Evolutionary conservation across 2,888 invertebrate genomes (phyloP), one percentile per base, ranked within the genome.

Genomic region (Dorcus hopei): DNA sequence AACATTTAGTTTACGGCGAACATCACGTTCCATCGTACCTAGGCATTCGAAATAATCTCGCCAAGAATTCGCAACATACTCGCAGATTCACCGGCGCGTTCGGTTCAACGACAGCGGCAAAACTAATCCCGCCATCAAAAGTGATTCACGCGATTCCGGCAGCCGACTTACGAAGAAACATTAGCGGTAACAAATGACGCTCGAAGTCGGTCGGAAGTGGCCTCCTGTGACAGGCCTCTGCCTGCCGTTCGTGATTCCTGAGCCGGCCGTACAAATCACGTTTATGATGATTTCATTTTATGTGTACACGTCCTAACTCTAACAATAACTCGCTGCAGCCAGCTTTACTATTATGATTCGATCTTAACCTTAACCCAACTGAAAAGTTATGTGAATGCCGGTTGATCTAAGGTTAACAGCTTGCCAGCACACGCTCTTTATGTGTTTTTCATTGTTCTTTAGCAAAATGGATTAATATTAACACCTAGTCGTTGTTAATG

Each of bases 251-350:
- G 74, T 74, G 73, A 74, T 73, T 68, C 63, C 65, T 65, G 68
- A 69, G 47, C 51, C 70, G 70, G 68, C 70, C 71, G 66, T 64
- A 72, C 72, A 72, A 72, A 73, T 74, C 74, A 74, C 73, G 73
- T 73, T 74, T 72, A 70, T 74, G 74, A 74, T 73, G 73, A 74
- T 74, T 74, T 73, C 73, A 73, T 74, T 74, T 72, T 71, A 69
- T 71, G 68, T 72, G 72, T 69, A 70, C 71, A 68, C 66, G 69
- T 70, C 69, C 55, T 61, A 67, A 59, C 67, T 67, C 67, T 68
- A 70, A 71, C 71, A 71, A 71, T 71, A 72, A 72, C 72, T 72
- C 67, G 68, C 64, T 53, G 54, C 62, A 62, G 59, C 66, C 62
- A 65, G 67, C 62, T 70, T 69, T 68, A 69, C 68, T 67, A 68